These are phyloP conservation scores for Maylandia zebra DNA, from an alignment of 2,113 vertebrate species.

Conservation along the genomic window DNA sequence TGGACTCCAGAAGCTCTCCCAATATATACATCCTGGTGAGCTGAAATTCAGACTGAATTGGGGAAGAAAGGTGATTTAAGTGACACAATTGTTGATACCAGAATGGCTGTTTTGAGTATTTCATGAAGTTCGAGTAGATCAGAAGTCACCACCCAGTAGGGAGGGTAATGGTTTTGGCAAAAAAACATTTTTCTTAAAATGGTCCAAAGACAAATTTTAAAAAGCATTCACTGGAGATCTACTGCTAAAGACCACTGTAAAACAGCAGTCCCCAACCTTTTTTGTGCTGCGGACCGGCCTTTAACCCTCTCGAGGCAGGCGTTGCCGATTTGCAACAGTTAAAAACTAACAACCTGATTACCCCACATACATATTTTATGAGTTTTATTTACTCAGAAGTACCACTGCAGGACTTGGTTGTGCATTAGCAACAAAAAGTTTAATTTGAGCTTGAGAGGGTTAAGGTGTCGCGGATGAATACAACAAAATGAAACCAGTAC, in stretches of 20 bases:
- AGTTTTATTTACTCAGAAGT: not conserved
- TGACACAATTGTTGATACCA: not conserved
- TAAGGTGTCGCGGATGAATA: not conserved
- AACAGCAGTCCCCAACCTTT: not conserved
- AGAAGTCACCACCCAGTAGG: not conserved
- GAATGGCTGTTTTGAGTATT: not conserved
- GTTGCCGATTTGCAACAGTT: not conserved
- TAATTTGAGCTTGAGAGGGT: not conserved
- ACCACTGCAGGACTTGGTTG: not conserved
- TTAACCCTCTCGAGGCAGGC: not conserved
- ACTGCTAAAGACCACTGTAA: not conserved
- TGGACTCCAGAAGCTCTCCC: not conserved
- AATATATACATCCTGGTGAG: not conserved
- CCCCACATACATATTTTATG: not conserved
- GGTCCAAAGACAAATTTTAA: not conserved
- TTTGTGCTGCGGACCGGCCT: fast-evolving
- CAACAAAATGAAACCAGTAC: not conserved
- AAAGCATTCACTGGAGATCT: not conserved
- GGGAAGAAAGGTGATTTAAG: not conserved
- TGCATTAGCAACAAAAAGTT: not conserved
- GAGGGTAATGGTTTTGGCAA: not conserved
- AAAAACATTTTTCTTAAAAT: not conserved
- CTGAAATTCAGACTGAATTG: not conserved
- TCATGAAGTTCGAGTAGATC: not conserved
- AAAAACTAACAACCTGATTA: not conserved